Conservation (phyloP, 2,113 vertebrate genomes). For the Cyanoliseus patagonus region DNA sequence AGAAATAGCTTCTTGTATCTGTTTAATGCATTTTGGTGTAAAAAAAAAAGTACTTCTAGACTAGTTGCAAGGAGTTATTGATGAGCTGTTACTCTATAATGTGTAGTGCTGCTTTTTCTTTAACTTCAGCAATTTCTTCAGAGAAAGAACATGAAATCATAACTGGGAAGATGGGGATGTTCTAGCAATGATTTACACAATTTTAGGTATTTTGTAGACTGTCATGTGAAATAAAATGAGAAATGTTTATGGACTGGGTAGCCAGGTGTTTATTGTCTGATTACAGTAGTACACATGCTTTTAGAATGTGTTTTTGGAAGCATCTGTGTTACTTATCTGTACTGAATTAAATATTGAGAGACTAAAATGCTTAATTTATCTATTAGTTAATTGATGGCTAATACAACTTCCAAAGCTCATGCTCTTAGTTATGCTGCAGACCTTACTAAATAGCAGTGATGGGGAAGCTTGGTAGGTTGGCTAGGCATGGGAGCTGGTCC, state of each 20-base stretch:
- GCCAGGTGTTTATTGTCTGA: not conserved
- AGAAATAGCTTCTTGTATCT: not conserved
- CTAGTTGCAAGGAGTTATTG: not conserved
- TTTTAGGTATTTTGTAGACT: not conserved
- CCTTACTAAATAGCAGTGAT: not conserved
- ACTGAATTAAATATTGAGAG: not conserved
- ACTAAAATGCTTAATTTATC: not conserved
- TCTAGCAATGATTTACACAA: not conserved
- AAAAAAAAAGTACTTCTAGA: not conserved
- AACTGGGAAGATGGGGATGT: not conserved
- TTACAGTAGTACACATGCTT: not conserved
- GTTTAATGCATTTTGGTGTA: not conserved
- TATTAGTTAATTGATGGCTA: not conserved
- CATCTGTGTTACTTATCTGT: not conserved
- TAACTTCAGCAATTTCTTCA: not conserved
- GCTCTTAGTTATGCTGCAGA: not conserved
- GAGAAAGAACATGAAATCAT: not conserved
- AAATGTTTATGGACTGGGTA: not conserved
- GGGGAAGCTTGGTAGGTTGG: not conserved
- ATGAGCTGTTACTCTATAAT: not conserved
- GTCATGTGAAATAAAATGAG: not conserved
- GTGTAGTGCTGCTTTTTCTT: not conserved
- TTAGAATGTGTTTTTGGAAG: not conserved
- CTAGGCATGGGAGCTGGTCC: not conserved
- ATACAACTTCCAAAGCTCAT: not conserved